Evolutionary conservation across 2,888 invertebrate genomes (phyloP), one percentile per base, ranked within the genome.

Genomic region (Cyclophora punctaria): DNA sequence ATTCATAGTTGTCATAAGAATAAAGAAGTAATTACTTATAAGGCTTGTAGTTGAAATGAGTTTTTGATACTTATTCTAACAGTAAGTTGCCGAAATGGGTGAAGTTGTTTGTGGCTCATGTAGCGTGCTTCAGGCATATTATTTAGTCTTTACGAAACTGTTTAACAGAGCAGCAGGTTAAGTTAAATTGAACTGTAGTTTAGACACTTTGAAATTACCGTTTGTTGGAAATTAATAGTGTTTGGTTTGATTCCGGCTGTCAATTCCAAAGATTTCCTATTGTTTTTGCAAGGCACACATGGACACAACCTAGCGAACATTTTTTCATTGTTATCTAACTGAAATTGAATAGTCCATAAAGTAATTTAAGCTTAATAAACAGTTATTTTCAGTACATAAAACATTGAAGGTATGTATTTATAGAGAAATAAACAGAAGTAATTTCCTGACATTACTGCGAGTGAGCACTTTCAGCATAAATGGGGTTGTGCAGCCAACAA

Each of bases 131-230:
- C 50, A 55, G 64, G 64, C 65, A 63, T 74, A 73, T 82, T 77
- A 80, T 75, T 79, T 72, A 73, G 73, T 75, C 74, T 75, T 77
- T 69, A 69, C 67, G 67, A 72, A 77, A 75, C 73, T 65, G 66
- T 73, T 73, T 69, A 75, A 71, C 72, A 69, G 64, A 69, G 66
- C 65, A 60, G 66, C 56, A 62, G 74, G 71, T 64, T 69, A 75
- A 78, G 66, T 81, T 79, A 77, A 78, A 80, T 81, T 77, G 73
- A 80, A 77, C 69, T 64, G 65, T 69, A 66, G 68, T 68, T 67
- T 64, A 64, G 63, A 60, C 63, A 60, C 60, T 37, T 37, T 37
- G 37, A 37, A 37, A 37, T 20, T 37, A 37, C 5, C 37, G 37
- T 37, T 4, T 37, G 37, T 37, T 5, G 4, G 37, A 37, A 37